phyloP scores from a whole-genome alignment of 2,888 invertebrate species.

The Drosophila melanocephala region DNA sequence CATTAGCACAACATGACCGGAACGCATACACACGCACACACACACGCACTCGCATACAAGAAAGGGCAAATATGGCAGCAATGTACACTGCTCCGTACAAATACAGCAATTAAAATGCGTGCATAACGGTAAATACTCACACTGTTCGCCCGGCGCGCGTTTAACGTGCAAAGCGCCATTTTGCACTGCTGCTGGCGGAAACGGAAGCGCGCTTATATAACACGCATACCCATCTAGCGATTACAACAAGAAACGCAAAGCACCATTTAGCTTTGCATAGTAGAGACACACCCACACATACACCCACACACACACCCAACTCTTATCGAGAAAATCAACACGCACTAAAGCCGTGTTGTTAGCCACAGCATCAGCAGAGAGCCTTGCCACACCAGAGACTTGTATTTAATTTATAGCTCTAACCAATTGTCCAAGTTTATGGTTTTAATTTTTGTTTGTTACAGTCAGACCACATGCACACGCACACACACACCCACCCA shows the following conservation, averaged over 20 bases:
- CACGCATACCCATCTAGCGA: constrained; percentile 53
- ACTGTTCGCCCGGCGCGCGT: constrained; percentile 3
- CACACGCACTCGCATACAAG: constrained; percentile 4
- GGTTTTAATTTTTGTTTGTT: constrained; percentile 63
- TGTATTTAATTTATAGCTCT: constrained; percentile 47
- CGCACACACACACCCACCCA: constrained; percentile 10
- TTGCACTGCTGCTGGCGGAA: constrained; percentile 47
- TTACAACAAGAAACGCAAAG: constrained; percentile 32
- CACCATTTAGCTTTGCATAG: constrained; percentile 47
- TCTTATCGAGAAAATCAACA: background rate
- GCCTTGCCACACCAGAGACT: constrained; percentile 9
- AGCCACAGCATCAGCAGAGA: constrained; percentile 1
- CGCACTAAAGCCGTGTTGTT: background rate
- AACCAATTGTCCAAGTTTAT: constrained; percentile 71
- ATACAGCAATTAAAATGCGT: constrained; percentile 53
- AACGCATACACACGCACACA: constrained; percentile 1
- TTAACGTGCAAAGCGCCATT: constrained; percentile 37
- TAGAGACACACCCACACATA: background rate
- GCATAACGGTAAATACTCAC: constrained; percentile 43
- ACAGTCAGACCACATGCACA: constrained; percentile 17
- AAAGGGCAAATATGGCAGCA: constrained; percentile 9
- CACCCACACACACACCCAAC: background rate
- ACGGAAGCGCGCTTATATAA: constrained; percentile 59
- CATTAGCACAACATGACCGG: constrained; percentile 47
- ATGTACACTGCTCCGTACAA: constrained; percentile 12